Percentiles rank a stretch among this genome's conserved stretches.
phyloP scores from a whole-genome alignment of 2,888 invertebrate genomes.

The Allolobophora icterica region DNA sequence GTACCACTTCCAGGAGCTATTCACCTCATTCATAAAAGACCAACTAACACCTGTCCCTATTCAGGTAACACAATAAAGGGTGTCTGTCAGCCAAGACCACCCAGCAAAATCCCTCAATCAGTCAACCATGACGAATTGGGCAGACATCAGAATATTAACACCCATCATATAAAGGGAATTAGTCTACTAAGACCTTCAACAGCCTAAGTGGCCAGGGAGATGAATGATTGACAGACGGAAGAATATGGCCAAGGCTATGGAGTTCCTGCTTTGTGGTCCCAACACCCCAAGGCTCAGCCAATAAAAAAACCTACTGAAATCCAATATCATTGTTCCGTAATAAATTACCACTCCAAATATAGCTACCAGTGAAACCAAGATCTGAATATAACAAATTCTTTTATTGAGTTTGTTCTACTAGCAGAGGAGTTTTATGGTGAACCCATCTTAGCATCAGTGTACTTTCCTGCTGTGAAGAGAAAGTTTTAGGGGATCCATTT shows the following conservation, averaged over 20 bases:
- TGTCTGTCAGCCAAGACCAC: not conserved
- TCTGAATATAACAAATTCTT: not conserved
- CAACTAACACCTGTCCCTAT: not conserved
- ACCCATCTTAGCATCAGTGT: not conserved
- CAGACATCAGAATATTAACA: not conserved
- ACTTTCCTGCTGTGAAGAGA: not conserved
- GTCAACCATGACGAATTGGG: not conserved
- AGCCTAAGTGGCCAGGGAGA: not conserved
- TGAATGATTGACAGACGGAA: not conserved
- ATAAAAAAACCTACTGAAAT: not conserved
- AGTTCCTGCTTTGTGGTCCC: not conserved
- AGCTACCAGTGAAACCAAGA: not conserved
- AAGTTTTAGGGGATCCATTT: not conserved
- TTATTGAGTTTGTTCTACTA: not conserved
- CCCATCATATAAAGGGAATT: not conserved
- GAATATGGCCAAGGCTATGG: not conserved
- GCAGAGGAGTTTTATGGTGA: not conserved
- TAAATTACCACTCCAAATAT: not conserved
- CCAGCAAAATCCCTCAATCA: not conserved
- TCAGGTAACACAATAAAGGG: not conserved
- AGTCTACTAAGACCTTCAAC: not conserved
- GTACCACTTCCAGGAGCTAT: not conserved
- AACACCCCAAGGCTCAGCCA: not conserved
- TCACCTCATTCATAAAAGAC: slow-evolving; percentile 5
- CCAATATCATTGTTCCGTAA: not conserved